A percentile compares a stretch with the other conserved stretches of the same genome.
phyloP scores from a whole-genome alignment of 1,140 invertebrate species.

The Phocides pigmalion region DNA sequence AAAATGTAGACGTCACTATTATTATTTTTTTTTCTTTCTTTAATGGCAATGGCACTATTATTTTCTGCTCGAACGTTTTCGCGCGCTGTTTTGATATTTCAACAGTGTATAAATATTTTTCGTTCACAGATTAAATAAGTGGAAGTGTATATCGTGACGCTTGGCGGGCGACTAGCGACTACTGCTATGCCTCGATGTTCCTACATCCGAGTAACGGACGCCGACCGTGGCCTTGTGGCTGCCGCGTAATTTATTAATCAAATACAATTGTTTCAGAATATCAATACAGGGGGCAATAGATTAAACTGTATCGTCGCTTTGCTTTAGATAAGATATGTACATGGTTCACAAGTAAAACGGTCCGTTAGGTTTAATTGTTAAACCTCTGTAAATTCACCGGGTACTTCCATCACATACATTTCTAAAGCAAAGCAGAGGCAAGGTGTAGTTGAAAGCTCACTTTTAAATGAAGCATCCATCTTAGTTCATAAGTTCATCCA shows the following conservation, averaged over 20 bases:
- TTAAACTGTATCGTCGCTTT: not conserved
- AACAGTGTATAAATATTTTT: not conserved
- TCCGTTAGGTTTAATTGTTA: too few species aligned
- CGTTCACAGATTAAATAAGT: conserved; percentile 17
- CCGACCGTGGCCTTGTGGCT: conserved; percentile 52
- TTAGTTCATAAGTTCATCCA: too few species aligned
- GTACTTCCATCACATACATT: too few species aligned
- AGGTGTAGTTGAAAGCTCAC: too few species aligned
- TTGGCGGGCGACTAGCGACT: conserved; percentile 18
- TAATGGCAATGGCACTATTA: too few species aligned
- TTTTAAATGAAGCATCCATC: too few species aligned
- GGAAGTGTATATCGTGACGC: conserved; percentile 2
- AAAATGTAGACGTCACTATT: too few species aligned
- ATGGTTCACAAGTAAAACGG: too few species aligned
- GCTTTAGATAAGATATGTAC: not conserved
- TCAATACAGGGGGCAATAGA: conserved; percentile 2
- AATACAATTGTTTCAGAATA: conserved; percentile 40
- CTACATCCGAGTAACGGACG: conserved; percentile 40
- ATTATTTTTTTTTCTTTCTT: too few species aligned
- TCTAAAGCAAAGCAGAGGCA: too few species aligned
- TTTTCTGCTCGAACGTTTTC: not conserved
- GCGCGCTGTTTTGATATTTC: not conserved
- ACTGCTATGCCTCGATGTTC: conserved; percentile 30
- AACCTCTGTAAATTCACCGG: too few species aligned
- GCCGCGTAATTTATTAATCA: conserved; percentile 48